These are phyloP conservation scores for Nebria salina DNA, from an alignment of 2,888 invertebrate genomes.

Conservation along the genomic window DNA sequence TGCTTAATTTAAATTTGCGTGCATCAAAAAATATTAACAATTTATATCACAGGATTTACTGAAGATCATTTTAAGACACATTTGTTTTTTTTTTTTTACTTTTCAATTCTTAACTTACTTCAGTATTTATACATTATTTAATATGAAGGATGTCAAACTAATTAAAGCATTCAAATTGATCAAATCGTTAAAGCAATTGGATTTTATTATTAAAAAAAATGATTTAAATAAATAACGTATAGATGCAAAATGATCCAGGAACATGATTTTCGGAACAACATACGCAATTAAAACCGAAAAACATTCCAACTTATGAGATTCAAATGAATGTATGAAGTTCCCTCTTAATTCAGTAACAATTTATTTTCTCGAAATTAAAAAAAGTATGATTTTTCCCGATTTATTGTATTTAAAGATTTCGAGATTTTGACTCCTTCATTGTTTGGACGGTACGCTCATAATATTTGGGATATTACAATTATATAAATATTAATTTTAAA, in stretches of 20 bases:
- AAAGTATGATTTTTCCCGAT: not conserved
- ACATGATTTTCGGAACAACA: constrained; percentile 22
- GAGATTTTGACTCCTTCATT: constrained; percentile 35
- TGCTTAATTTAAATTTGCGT: constrained; percentile 40
- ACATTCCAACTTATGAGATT: not conserved
- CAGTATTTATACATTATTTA: constrained; percentile 34
- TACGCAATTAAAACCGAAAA: not conserved
- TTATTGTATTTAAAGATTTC: not conserved
- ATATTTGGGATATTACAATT: constrained; percentile 12
- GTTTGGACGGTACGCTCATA: constrained; percentile 38
- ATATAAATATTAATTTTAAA: constrained; percentile 11
- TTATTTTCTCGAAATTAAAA: not conserved
- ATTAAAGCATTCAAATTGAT: constrained; percentile 43
- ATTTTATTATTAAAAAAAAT: constrained; percentile 23
- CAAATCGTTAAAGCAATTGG: constrained; percentile 39
- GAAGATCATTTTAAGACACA: constrained; percentile 29
- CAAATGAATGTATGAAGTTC: constrained; percentile 6
- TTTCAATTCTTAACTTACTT: constrained; percentile 18
- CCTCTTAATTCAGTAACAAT: too few relatives aligned
- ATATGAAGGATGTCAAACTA: constrained; percentile 43
- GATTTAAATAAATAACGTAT: constrained; percentile 40
- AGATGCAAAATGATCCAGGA: constrained; percentile 38
- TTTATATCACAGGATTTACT: constrained; percentile 46
- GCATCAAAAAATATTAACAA: constrained; percentile 43
- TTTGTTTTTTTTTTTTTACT: constrained; percentile 5